Evolutionary conservation across 2,888 invertebrate genomes (phyloP).

Genomic region (Andrena minutula): DNA sequence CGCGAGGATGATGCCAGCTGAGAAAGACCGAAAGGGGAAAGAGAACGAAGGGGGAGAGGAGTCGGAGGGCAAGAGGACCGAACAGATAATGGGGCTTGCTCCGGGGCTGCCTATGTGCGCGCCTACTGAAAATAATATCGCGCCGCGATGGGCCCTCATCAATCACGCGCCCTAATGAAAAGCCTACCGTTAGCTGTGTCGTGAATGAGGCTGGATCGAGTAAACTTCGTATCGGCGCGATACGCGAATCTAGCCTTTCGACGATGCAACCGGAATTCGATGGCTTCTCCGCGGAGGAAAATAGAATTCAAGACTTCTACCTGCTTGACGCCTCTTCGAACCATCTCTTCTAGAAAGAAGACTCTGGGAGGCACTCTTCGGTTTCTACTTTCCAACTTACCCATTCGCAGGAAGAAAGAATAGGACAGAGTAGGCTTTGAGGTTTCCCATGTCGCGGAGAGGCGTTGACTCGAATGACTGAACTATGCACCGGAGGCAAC

Average conservation of each 20-base stretch:
- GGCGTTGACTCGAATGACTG: slow-evolving; percentile 28
- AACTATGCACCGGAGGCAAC: slow-evolving; percentile 20
- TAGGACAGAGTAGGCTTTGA: background rate
- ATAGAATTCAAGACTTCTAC: background rate
- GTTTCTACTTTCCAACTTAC: background rate
- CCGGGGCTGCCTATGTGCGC: slow-evolving; percentile 51
- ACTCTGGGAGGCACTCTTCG: slow-evolving; percentile 6
- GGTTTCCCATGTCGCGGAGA: background rate
- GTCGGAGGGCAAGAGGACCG: slow-evolving; percentile 63
- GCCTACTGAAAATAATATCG: slow-evolving; percentile 76
- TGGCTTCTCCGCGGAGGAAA: background rate
- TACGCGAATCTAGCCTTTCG: slow-evolving; percentile 25
- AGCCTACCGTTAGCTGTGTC: slow-evolving; percentile 59
- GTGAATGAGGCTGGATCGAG: slow-evolving; percentile 36
- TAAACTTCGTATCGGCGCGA: slow-evolving; percentile 13
- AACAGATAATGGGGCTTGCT: slow-evolving; percentile 72
- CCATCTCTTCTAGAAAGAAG: background rate
- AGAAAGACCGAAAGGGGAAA: slow-evolving; percentile 28
- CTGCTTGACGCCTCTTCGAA: background rate
- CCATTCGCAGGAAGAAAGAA: background rate
- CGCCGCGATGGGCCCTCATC: slow-evolving; percentile 70
- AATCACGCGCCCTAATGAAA: slow-evolving; percentile 75
- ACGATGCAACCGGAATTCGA: slow-evolving; percentile 9
- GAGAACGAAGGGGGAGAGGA: slow-evolving; percentile 30
- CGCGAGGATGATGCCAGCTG: slow-evolving; percentile 39